Base-by-base conservation (phyloP, 2,888 invertebrate genomes). In the Morpho achilles region DNA sequence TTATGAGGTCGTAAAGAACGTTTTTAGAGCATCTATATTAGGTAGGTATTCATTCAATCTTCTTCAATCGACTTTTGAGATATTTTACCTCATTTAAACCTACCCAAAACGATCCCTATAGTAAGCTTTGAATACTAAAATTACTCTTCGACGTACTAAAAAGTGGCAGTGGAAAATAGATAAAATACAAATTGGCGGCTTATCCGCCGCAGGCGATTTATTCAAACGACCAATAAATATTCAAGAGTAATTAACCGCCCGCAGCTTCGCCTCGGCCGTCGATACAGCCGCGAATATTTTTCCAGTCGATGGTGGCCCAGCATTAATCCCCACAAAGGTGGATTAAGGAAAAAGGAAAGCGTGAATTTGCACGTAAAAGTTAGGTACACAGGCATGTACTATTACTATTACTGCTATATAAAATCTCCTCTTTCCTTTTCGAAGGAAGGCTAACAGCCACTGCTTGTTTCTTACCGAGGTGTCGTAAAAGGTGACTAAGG, bases 141-240 rank as follows among this genome's bases (percentile, higher is more conserved):
- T 7, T 50, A 7, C 22, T 39, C n/a, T 32, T 32, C 32, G 32
- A 32, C 32, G 32, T 32, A 41, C 3, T 9, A 4, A 8, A 54
- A 53, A 54, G 42, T 57, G 50, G 41, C 32, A 32, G 39, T 23
- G 49, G 50, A 58, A 56, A 51, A 52, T 52, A 42, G 8, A 54
- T 44, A 41, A 82, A 81, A 83, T 77, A 77, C 79, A 82, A 82
- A 83, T 79, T 80, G 82, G 80, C 80, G 82, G 83, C 80, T 83
- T 82, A 83, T 79, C 74, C 78, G 76, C 82, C 76, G 77, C 77
- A 69, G 71, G 82, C 84, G 84, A 84, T 86, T 86, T 87, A 87
- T 87, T 87, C 87, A 86, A 87, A 87, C 84, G 87, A 87, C 85
- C 86, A 85, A 87, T 88, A 87, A 87, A 88, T 88, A 88, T 88